These are phyloP conservation scores for Syngnathus typhle DNA, from an alignment of 2,113 vertebrate genomes.

Conservation along the genomic window DNA sequence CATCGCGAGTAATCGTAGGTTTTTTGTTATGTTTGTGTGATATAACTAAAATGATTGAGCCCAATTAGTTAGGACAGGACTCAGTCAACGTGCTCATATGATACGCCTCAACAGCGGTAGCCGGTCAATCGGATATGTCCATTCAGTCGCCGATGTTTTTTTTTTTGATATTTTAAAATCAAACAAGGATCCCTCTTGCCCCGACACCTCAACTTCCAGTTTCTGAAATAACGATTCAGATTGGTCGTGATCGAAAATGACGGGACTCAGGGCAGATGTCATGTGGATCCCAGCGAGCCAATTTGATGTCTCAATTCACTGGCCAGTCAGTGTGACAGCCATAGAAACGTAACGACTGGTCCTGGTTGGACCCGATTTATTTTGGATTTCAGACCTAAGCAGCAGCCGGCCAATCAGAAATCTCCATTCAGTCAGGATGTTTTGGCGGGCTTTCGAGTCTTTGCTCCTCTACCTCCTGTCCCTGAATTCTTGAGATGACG, in stretches of 20 bases:
- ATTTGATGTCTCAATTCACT: too few relatives aligned
- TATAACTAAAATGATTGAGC: neutral
- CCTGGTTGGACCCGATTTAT: too few relatives aligned
- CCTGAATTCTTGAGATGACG: neutral
- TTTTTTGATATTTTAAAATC: neutral
- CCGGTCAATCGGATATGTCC: constrained; percentile 37
- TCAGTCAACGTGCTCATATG: neutral
- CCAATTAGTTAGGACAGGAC: neutral
- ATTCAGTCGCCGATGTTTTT: constrained; percentile 46
- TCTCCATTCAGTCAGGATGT: constrained; percentile 28
- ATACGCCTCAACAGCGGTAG: constrained; percentile 7
- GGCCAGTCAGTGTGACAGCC: too few relatives aligned
- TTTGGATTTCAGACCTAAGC: too few relatives aligned
- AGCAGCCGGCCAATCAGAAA: constrained; percentile 15
- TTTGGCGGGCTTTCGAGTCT: neutral
- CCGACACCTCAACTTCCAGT: neutral
- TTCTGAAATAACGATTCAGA: neutral
- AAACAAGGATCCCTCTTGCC: neutral
- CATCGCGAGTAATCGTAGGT: too few relatives aligned
- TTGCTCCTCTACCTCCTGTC: neutral
- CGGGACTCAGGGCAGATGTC: too few relatives aligned
- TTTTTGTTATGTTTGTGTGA: neutral
- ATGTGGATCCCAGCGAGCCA: too few relatives aligned
- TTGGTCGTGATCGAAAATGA: too few relatives aligned
- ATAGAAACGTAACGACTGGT: too few relatives aligned